Evolutionary conservation across 2,888 invertebrate species (phyloP), one percentile per base, ranked within the genome.

Genomic region (Synergus itoensis): DNA sequence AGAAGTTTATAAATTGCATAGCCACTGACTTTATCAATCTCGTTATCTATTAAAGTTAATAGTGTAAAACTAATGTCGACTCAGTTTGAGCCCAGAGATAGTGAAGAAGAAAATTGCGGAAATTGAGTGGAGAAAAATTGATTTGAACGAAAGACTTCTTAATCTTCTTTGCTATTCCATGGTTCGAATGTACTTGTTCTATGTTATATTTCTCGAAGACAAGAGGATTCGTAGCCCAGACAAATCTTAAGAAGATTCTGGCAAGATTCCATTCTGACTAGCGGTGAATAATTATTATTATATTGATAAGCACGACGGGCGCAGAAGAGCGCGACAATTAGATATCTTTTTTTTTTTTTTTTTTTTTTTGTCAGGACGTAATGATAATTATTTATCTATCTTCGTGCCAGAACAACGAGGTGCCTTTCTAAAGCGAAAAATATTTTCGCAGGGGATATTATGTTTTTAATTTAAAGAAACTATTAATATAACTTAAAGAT

Each of bases 311-410:
- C 82, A 83, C 88, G 88, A 89, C 88, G 88, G 88, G 87, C 88
- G 89, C 88, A 86, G 76, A 77, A 81, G 82, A 84, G 86, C 88
- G 89, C 86, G 89, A 89, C 88, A 88, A 86, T 84, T 86, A 84
- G 82, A 81, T 86, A 85, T 85, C 67, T 80, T 84, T 83, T 81
- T 82, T 75, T 81, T 80, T 75, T 83, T 79, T 83, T 81, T 80
- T 75, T 83, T 79, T 83, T 82, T 75, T 83, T 81, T 53, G 76
- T 81, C 78, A 83, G 85, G 80, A 84, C 85, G 80, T 85, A 80
- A 77, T 80, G 53, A 77, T 84, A 81, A 85, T 85, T 87, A 87
- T 89, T 89, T 87, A 89, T 89, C 84, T 83, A 81, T 82, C 84
- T 83, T 82, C 82, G 86, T 85, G 87, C 84, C 85, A 86, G 84